Evolutionary conservation across 2,888 invertebrate species (phyloP), one percentile per base, ranked within the genome.

Genomic region (Hipparchia sbordonii): DNA sequence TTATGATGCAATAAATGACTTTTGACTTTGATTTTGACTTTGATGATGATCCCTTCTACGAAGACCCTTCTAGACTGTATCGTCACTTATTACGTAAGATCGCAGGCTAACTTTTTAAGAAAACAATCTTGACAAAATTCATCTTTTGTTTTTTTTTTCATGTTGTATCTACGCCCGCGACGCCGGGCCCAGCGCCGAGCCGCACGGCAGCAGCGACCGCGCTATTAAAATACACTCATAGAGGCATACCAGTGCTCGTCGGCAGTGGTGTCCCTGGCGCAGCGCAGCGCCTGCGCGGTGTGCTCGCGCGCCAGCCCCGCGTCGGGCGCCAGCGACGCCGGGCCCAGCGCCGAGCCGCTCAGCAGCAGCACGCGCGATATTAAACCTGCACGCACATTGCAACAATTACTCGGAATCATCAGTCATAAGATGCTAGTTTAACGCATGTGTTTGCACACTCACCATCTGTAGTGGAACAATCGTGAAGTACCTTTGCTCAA

Each of bases 301-400:
- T 94, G 94, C n/a, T 94, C 89, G 45, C 96, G 91, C 45, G 96
- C 88, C 67, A 95, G 93, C 77, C 96, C 95, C 0, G 97, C 95
- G 85, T 96, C 96, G 70, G 96, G 96, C 46, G 96, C 95, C 74
- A 96, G 92, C 57, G 97, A 96, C 94, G 96, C 96, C 7, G 97
- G 96, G 82, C 96, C 96, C 67, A 97, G 90, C 33, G 97, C 96
- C 1, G 97, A 96, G 2, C 97, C 97, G 81, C 97, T 97, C 79
- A 97, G 94, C 79, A 97, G 92, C 70, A 97, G 94, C 75, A 96
- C 96, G 66, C 97, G 95, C 62, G 96, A 95, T 84, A 97, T 96
- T 72, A 97, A 91, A 77, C 96, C 97, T 97, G 77, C n/a, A 48
- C 12, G 39, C 48, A 48, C 1, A 6, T 48, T 39, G n/a, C 23